Percentiles rank a stretch among this genome's conserved stretches.
Conservation (phyloP, 2,797 vertebrate genomes). For the Eidolon dupreanum region DNA sequence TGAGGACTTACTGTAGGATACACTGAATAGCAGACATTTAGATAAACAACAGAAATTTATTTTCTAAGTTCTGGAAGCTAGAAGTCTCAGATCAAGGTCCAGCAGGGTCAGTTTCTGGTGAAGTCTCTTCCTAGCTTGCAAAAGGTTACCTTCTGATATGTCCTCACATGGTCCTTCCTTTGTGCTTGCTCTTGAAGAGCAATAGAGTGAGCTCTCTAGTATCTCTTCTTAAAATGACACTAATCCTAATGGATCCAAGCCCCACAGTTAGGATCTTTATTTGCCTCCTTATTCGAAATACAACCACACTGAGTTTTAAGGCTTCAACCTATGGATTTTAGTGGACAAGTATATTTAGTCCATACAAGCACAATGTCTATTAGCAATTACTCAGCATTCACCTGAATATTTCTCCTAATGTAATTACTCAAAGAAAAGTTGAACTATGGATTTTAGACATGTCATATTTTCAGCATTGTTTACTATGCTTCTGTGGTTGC, state of each 20-base stretch:
- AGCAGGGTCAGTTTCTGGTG: neutral
- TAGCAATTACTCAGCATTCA: neutral
- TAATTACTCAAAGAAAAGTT: neutral
- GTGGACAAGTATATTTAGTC: neutral
- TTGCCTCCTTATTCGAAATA: neutral
- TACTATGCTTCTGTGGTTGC: neutral
- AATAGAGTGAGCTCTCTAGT: neutral
- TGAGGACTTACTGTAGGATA: neutral
- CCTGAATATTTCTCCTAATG: neutral
- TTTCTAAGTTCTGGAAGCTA: neutral
- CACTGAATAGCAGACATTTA: neutral
- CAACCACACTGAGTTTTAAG: neutral
- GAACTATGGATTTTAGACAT: neutral
- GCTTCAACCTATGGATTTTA: neutral
- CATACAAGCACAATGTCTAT: neutral
- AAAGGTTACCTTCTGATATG: neutral
- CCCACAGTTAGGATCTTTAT: neutral
- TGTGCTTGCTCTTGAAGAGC: fast-evolving
- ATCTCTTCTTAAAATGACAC: neutral
- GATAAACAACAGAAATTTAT: neutral
- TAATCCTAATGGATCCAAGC: neutral
- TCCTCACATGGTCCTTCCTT: neutral
- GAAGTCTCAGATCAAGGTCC: neutral
- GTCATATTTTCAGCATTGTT: neutral
- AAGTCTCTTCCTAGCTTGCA: neutral